Conservation (phyloP, 2,113 vertebrate genomes). For the Neofelis nebulosa region DNA sequence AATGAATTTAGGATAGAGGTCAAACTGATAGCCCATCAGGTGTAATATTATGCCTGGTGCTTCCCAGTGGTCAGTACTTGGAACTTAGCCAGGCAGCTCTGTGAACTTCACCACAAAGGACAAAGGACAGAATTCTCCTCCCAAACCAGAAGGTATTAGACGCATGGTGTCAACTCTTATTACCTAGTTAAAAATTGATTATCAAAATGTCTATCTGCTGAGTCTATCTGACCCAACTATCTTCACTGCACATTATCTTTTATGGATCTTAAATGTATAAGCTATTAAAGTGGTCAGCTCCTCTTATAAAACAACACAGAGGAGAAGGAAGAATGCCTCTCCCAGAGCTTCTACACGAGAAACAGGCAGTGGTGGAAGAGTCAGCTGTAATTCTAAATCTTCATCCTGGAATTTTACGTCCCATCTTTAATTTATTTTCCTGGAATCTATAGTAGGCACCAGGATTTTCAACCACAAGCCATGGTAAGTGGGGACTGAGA, state of each 20-base stretch:
- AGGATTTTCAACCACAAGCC: constrained; percentile 11
- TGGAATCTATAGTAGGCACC: background rate
- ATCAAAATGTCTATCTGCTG: background rate
- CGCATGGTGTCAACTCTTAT: background rate
- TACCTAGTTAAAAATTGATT: constrained; percentile 51
- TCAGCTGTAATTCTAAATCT: background rate
- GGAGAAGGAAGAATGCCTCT: background rate
- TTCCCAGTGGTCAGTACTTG: constrained; percentile 4
- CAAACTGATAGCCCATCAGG: background rate
- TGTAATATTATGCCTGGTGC: background rate
- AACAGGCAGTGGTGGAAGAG: background rate
- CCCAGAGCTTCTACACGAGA: background rate
- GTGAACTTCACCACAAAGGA: background rate
- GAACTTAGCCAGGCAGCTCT: background rate
- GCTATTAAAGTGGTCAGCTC: background rate
- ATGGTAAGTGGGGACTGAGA: background rate
- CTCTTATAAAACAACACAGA: background rate
- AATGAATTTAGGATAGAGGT: constrained; percentile 55
- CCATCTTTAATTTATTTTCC: background rate
- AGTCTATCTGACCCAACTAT: constrained; percentile 36
- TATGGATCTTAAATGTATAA: constrained; percentile 49
- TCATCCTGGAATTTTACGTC: background rate
- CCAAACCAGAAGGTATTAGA: background rate
- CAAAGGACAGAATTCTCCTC: background rate
- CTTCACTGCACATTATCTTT: constrained; percentile 55